These are phyloP conservation scores for Enoplolaimus lenunculus DNA, from an alignment of 2,888 invertebrate species.

Conservation along the genomic window DNA sequence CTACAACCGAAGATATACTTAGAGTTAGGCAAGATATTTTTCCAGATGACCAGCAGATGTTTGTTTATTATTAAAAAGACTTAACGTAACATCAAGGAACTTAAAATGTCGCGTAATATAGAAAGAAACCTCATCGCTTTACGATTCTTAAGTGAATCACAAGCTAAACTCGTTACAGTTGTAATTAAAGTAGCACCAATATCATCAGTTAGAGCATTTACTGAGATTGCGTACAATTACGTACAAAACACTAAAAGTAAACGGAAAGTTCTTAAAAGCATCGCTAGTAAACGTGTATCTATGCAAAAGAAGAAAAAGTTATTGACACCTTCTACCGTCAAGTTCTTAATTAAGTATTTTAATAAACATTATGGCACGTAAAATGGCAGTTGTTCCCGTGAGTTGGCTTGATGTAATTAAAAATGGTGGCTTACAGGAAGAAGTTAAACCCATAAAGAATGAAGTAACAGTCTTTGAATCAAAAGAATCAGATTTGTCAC, in stretches of 20 bases:
- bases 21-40: conserved; percentile 7
- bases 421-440: neutral
- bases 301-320: neutral
- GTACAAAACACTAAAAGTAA: neutral
- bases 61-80: no score
- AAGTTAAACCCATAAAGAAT: neutral
- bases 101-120: neutral
- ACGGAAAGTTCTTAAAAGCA: conserved; percentile 10
- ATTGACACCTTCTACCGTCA: neutral
- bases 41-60: conserved; percentile 10
- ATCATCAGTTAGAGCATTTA: neutral
- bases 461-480: neutral
- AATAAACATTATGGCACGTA: neutral
- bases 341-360: neutral
- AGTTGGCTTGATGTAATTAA: neutral
- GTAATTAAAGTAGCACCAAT: conserved; percentile 4
- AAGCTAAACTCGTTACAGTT: neutral
- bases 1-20: neutral
- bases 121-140: neutral
- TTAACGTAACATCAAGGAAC: neutral
- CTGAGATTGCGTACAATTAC: conserved; percentile 2
- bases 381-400: neutral
- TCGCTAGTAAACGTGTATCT: neutral
- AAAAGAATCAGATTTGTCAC: neutral
- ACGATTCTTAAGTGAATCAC: neutral